Evolutionary conservation across 92 coral and sea anemone genomes (phyloP).

Genomic region (Bergia sp.): DNA sequence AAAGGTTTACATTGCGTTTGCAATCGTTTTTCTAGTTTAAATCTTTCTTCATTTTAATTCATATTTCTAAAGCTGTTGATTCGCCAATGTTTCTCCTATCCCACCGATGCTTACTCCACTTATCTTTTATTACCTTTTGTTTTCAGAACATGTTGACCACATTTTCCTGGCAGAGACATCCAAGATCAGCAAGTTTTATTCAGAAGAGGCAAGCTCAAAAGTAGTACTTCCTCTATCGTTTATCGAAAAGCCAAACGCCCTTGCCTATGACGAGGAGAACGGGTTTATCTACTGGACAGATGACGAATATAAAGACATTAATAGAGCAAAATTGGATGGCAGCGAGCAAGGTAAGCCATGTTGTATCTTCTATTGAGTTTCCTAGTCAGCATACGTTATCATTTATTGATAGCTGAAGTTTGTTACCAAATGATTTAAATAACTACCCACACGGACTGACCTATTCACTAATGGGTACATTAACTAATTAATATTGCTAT

Average conservation of each 20-base stretch:
- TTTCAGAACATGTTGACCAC: slow-evolving; percentile 38
- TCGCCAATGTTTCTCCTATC: neutral
- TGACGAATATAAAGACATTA: slow-evolving; percentile 18
- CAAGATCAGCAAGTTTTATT: neutral
- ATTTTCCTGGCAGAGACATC: slow-evolving; percentile 26
- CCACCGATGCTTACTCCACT: neutral
- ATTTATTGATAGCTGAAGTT: neutral
- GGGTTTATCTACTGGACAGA: slow-evolving; percentile 21
- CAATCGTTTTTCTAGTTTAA: neutral
- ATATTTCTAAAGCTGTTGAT: neutral
- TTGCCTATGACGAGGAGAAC: slow-evolving; percentile 30
- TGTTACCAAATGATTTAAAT: neutral
- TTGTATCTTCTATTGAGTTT: too few species aligned
- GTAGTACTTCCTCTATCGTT: neutral
- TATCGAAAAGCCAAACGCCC: slow-evolving; percentile 26
- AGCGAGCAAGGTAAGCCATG: neutral
- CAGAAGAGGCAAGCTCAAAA: neutral
- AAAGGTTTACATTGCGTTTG: too few species aligned
- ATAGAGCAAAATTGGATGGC: slow-evolving; percentile 21
- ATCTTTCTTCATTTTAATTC: neutral
- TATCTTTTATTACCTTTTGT: neutral
- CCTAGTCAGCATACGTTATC: neutral
- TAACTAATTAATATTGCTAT: too few species aligned
- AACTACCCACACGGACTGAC: too few species aligned
- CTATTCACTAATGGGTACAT: too few species aligned